Base-by-base conservation (phyloP, 2,113 vertebrate genomes). In the Prochilodus magdalenae region DNA sequence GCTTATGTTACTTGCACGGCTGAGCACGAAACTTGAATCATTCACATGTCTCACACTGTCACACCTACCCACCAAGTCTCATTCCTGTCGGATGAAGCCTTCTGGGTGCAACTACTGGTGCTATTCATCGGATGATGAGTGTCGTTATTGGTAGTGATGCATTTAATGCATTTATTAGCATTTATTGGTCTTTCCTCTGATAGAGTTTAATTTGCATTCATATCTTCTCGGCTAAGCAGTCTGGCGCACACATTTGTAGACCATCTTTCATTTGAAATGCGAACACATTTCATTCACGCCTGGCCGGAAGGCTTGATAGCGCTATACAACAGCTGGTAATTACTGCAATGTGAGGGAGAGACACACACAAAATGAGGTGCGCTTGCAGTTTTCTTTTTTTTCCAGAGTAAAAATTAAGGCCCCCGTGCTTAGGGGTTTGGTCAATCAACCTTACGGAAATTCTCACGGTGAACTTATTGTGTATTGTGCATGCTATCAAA, bases 241-340 rank as follows among this genome's bases (percentile, higher is more conserved):
- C 62, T 66, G 67, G 55, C 22, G 20, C 40, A 69, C 51, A 51
- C 55, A 57, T 24, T 33, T 62, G 73, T 40, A 60, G 40, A n/a
- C 73, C 16, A 14, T 77, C 75, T 75, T 74, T 79, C 72, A 81
- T 76, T 51, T 10, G 65, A 70, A 79, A 74, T 78, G 62, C 70
- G 44, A 57, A 53, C 57, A 36, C 67, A 51, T 84, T 73, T 83
- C 78, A 81, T 74, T 86, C 80, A 82, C 57, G 73, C 44, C 73
- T 80, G 73, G 78, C 86, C 75, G 55, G 40, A 77, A 65, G 77
- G 44, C 78, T 53, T 77, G 26, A 84, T 75, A 74, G 75, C 49
- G 27, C 72, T 73, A 72, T 75, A 79, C 47, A 77, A 78, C 83
- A 87, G 83, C 86, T 85, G 80, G 77, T 83, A 80, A 84, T 83